Conservation (phyloP, 1,140 invertebrate genomes). For the Drosophila nannoptera region DNA sequence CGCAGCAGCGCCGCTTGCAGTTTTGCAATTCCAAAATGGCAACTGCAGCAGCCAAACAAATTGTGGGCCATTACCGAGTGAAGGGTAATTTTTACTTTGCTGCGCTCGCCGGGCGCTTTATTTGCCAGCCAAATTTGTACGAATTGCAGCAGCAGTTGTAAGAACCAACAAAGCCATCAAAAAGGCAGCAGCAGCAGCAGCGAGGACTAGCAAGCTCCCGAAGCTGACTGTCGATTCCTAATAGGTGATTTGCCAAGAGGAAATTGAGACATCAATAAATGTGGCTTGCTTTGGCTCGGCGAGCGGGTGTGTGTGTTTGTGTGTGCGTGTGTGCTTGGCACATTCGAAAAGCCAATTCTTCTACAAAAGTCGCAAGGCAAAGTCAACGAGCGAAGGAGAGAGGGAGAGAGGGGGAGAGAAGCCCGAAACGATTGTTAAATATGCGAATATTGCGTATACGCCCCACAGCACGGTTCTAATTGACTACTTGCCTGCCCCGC, state of each 20-base stretch:
- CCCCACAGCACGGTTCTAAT: constrained; percentile 49
- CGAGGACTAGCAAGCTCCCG: constrained; percentile 8
- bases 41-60: constrained; percentile 62
- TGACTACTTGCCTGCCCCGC: constrained; percentile 34
- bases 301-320: too few relatives aligned
- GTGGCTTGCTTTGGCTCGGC: constrained; percentile 54
- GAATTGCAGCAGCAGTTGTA: constrained; percentile 68
- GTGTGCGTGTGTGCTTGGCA: constrained; percentile 1
- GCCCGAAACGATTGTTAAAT: constrained; percentile 37
- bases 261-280: constrained; percentile 78
- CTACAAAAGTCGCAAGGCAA: background rate
- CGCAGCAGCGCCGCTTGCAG: constrained; percentile 53
- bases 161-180: constrained; percentile 68
- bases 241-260: constrained; percentile 75
- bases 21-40: constrained; percentile 59
- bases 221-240: constrained; percentile 69
- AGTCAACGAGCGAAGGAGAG: background rate
- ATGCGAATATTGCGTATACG: constrained; percentile 59
- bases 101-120: constrained; percentile 64
- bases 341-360: constrained; percentile 1
- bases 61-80: constrained; percentile 71
- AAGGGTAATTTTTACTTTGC: constrained; percentile 77
- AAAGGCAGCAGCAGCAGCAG: constrained; percentile 16
- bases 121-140: constrained; percentile 76
- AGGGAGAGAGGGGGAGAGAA: constrained; percentile 5